phyloP scores from a whole-genome alignment of 2,113 vertebrate genomes.

The Oncorhynchus keta region DNA sequence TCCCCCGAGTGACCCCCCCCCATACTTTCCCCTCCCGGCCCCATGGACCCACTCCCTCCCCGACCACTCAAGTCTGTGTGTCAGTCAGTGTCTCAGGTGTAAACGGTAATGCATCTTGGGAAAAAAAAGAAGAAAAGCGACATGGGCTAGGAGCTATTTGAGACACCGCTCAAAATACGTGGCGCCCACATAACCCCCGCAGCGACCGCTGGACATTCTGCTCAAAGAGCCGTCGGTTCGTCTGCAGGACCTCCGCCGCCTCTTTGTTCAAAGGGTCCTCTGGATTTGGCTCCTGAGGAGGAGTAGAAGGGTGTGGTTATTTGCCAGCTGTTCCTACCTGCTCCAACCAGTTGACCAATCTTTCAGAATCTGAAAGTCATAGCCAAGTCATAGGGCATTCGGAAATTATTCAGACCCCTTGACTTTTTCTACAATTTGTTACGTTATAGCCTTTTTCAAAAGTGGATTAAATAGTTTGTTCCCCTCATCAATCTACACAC shows the following conservation, averaged over 20 bases:
- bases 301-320: not conserved
- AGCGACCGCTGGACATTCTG: slow-evolving; percentile 91
- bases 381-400: too few relatives aligned
- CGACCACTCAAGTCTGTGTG: slow-evolving; percentile 34
- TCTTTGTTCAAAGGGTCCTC: slow-evolving; percentile 93
- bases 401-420: too few relatives aligned
- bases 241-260: slow-evolving; percentile 90
- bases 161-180: slow-evolving; percentile 94
- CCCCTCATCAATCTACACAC: too few relatives aligned
- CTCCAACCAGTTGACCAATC: too few relatives aligned
- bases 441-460: too few relatives aligned
- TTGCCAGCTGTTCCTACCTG: not conserved
- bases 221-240: slow-evolving; percentile 90
- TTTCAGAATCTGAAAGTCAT: too few relatives aligned
- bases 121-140: slow-evolving; percentile 48
- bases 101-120: slow-evolving; percentile 59
- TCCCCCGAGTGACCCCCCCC: not conserved
- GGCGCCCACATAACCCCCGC: slow-evolving; percentile 89
- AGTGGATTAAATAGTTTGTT: too few relatives aligned
- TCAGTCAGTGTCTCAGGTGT: slow-evolving; percentile 55
- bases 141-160: slow-evolving; percentile 74
- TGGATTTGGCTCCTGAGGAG: slow-evolving; percentile 85
- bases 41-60: slow-evolving; percentile 1
- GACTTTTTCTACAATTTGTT: too few relatives aligned
- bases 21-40: not conserved